Base-by-base conservation (phyloP, 2,113 vertebrate species). In the Strix aluco region DNA sequence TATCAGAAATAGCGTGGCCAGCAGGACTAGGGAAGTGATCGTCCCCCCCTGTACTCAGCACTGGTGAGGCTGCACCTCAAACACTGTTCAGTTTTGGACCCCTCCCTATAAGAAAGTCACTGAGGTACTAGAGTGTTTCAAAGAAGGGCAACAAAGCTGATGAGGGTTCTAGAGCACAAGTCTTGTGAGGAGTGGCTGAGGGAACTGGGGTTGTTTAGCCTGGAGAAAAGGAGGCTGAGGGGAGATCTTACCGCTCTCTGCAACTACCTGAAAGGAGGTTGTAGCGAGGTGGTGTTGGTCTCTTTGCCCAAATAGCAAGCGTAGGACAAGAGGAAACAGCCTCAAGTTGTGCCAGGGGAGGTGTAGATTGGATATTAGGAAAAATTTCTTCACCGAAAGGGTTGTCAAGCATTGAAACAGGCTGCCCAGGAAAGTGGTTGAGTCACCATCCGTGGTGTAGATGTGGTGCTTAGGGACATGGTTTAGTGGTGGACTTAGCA, bases 11-110 rank as follows among this genome's bases (percentile, higher is more conserved):
- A 17, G 10, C 1, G 27, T 15, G 18, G 23, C 46, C 46, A 81
- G 29, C 23, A 61, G 40, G 30, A 30, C 0, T 3, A 57, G 11
- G 4, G 27, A 34, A 25, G 10, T 4, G 18, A n/a, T 14, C 0
- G 3, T 32, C 0, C 21, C 0, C 21, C 13, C 20, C 40, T 36
- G 25, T 27, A 12, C 23, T 42, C 0, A 0, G 27, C 32, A 12
- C 22, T 54, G 20, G 46, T 47, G 46, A 47, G 46, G 20, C 46
- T 21, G 19, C 46, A 47, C 46, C 46, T 47, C 20, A 9, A 47
- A 47, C 38, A 0, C 32, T 29, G 58, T 38, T 34, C 42, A 34
- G 30, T 44, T 58, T 51, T 29, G 66, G 18, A 15, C 5, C 5
- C 6, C 32, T 58, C 36, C 15, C 5, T 22, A 11, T 26, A 51